Percentiles rank a stretch among this genome's conserved stretches.
phyloP scores from a whole-genome alignment of 2,888 invertebrate species.

The Hyposoter didymator region DNA sequence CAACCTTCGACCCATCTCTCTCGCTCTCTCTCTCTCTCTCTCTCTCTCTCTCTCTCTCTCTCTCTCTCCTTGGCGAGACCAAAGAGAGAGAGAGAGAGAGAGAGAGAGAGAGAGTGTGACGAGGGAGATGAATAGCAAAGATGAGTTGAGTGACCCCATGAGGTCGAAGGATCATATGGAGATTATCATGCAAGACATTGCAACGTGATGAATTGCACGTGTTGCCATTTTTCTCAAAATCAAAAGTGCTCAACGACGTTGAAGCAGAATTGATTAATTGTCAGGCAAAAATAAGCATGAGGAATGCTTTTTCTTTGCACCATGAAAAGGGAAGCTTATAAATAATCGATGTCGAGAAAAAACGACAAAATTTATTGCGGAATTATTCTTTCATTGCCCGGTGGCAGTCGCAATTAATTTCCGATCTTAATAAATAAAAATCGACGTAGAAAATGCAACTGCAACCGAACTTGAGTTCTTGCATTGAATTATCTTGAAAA shows the following conservation, averaged over 20 bases:
- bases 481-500: background rate
- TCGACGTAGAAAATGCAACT: background rate
- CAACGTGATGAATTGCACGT: conserved; percentile 9
- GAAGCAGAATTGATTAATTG: conserved; percentile 25
- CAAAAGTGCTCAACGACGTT: background rate
- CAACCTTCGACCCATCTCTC: conserved; percentile 52
- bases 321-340: background rate
- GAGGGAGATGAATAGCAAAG: conserved; percentile 47
- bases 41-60: conserved; percentile 21
- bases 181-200: conserved; percentile 21
- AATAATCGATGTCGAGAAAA: background rate
- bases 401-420: background rate
- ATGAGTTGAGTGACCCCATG: conserved; percentile 57
- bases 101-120: background rate
- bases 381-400: background rate
- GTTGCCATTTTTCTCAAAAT: background rate
- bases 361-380: background rate
- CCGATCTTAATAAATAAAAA: no score
- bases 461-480: background rate
- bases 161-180: conserved; percentile 49
- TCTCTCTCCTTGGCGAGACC: background rate
- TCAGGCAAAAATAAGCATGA: background rate
- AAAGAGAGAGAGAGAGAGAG: conserved; percentile 24
- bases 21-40: conserved; percentile 38
- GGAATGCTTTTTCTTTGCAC: background rate